Evolutionary conservation across 2,888 invertebrate genomes (phyloP).

Genomic region (Drosophila subsilvestris): DNA sequence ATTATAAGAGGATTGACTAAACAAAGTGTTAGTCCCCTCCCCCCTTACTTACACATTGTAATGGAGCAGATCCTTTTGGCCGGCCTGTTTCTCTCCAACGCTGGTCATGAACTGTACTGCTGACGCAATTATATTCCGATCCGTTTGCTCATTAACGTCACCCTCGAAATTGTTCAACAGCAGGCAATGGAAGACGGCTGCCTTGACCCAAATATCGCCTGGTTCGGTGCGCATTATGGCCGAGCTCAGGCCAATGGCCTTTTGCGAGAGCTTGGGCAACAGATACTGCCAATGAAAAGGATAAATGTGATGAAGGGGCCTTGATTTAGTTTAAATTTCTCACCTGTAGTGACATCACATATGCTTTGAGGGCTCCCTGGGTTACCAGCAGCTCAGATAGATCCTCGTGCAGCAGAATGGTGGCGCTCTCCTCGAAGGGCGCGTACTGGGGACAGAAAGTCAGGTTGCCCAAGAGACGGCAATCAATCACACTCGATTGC

Average conservation of each 20-base stretch:
- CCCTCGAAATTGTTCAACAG: constrained; percentile 80
- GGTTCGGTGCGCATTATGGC: constrained; percentile 74
- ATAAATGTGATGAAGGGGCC: neutral
- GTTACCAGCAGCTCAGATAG: constrained; percentile 67
- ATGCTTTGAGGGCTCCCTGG: constrained; percentile 64
- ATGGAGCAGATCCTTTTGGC: constrained; percentile 83
- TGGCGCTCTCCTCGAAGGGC: constrained; percentile 78
- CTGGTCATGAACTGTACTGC: constrained; percentile 80
- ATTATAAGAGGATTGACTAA: neutral
- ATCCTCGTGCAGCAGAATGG: constrained; percentile 78
- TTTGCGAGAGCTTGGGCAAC: constrained; percentile 72
- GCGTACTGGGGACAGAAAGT: constrained; percentile 67
- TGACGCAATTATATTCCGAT: constrained; percentile 75
- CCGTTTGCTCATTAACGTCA: constrained; percentile 75
- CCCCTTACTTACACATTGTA: constrained; percentile 84
- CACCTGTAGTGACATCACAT: constrained; percentile 79
- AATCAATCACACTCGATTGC: constrained; percentile 63
- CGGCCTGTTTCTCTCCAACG: constrained; percentile 74
- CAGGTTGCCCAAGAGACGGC: constrained; percentile 72
- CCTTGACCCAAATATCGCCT: constrained; percentile 75
- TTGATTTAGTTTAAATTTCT: neutral
- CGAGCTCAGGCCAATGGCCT: constrained; percentile 64
- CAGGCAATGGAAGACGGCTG: constrained; percentile 74
- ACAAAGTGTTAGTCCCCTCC: neutral
- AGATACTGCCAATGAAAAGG: constrained; percentile 61